Percentiles rank a stretch among this genome's conserved stretches.
These are phyloP conservation scores for Periplaneta americana DNA, from an alignment of 1,140 invertebrate species.

Conservation along the genomic window DNA sequence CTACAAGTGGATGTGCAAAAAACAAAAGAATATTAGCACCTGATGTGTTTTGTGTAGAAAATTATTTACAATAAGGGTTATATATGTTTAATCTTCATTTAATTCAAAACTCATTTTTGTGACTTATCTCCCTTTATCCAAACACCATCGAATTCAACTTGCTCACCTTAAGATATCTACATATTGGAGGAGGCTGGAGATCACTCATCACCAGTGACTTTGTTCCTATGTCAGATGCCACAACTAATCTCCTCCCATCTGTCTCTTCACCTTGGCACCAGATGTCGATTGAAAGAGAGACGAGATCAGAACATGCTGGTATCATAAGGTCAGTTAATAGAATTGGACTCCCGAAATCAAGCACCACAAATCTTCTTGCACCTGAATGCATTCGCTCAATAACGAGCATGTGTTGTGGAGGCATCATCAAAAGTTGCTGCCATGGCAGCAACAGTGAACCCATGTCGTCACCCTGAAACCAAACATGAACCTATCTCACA, in stretches of 20 bases:
- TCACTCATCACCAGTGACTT: conserved; percentile 80
- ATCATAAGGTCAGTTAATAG: conserved; percentile 84
- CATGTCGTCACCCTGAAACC: background rate
- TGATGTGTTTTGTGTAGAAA: too few relatives aligned
- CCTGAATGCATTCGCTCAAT: conserved; percentile 90
- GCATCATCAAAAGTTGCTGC: conserved; percentile 66
- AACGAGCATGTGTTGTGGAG: conserved; percentile 79
- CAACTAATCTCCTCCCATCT: conserved; percentile 77
- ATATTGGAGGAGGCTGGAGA: conserved; percentile 82
- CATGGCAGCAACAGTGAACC: conserved; percentile 47
- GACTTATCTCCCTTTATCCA: too few relatives aligned
- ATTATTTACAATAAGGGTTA: too few relatives aligned
- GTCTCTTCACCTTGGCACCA: conserved; percentile 79
- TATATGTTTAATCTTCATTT: too few relatives aligned
- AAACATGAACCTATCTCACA: background rate
- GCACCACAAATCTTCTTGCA: conserved; percentile 72
- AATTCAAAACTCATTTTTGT: too few relatives aligned
- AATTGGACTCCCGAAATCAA: conserved; percentile 84
- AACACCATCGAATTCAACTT: too few relatives aligned
- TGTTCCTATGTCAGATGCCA: conserved; percentile 76
- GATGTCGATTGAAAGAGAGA: conserved; percentile 83
- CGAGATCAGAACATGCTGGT: conserved; percentile 78
- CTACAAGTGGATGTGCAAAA: too few relatives aligned
- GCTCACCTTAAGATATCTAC: conserved; percentile 82
- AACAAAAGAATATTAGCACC: too few relatives aligned